Base-by-base conservation (phyloP, 2,113 vertebrate species). In the Melierax canorus region DNA sequence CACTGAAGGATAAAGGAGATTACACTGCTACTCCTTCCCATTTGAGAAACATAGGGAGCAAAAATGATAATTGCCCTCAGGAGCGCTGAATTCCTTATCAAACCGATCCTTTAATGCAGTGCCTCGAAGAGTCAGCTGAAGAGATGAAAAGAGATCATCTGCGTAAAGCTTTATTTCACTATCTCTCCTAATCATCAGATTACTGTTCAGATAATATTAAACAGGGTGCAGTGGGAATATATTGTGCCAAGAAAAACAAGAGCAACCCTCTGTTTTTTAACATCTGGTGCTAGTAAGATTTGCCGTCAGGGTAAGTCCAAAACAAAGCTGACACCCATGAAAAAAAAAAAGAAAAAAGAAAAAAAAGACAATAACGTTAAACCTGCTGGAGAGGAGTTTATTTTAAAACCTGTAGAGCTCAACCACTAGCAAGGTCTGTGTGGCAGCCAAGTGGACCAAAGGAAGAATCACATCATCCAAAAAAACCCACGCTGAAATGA, bases 91-190 rank as follows among this genome's bases (percentile, higher is more conserved):
- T 89, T 96, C 89, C 87, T 94, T 90, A 96, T 93, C 94, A 96
- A 63, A 86, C 78, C 23, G 0, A 96, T 88, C 94, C 93, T 91
- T 94, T 95, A 94, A 92, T 60, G 90, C 93, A 93, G 85, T 21
- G 92, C 87, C 93, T 96, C 9, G 6, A 73, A 96, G 75, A 96
- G 85, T 94, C 95, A 96, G 91, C 88, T 96, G 95, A 97, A 81
- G 87, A 90, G 85, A 97, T 94, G 90, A 96, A 97, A 91, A 76
- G 89, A 96, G 89, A 94, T 92, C 91, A 95, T 97, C 94, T 96
- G 76, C 10, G 60, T 88, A 90, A 96, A 93, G 91, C 94, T 96
- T 87, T 92, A 80, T 80, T 91, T 79, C 90, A 41, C 96, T 87
- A 34, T 88, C 84, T 82, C 80, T 91, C 91, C 95, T 96, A 88